These are phyloP conservation scores for Fragum whitleyi DNA, from an alignment of 2,888 invertebrate genomes.

Conservation along the genomic window DNA sequence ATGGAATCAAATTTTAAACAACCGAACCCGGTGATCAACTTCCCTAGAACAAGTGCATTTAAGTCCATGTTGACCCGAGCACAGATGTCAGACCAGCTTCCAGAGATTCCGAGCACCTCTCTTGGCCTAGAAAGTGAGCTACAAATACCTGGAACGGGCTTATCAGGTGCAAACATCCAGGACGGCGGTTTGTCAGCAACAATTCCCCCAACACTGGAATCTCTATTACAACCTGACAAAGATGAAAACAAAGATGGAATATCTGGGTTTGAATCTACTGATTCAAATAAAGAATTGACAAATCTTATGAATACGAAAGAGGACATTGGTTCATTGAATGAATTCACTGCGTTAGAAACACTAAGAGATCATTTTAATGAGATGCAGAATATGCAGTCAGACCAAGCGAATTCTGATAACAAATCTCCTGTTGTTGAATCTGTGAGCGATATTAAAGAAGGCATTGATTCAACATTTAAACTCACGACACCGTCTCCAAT, in stretches of 20 bases:
- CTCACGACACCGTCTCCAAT: slow-evolving; percentile 5
- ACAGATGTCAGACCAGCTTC: slow-evolving; percentile 42
- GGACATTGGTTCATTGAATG: not conserved
- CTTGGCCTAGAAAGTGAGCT: slow-evolving; percentile 49
- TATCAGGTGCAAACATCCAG: slow-evolving; percentile 48
- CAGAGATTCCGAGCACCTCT: slow-evolving; percentile 40
- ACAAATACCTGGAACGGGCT: slow-evolving; percentile 50
- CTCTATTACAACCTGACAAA: slow-evolving; percentile 26
- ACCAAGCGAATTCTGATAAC: not conserved
- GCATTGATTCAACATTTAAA: not conserved
- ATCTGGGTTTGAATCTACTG: not conserved
- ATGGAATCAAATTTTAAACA: slow-evolving; percentile 15
- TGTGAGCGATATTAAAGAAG: not conserved
- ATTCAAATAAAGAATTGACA: not conserved
- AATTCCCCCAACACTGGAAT: slow-evolving; percentile 26
- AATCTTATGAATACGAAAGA: not conserved
- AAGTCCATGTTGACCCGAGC: slow-evolving; percentile 38
- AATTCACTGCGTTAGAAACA: not conserved
- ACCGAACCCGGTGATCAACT: slow-evolving; percentile 1
- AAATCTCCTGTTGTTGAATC: not conserved
- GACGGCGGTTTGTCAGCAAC: slow-evolving; percentile 45
- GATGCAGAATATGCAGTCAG: slow-evolving; percentile 21
- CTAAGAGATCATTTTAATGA: slow-evolving; percentile 23
- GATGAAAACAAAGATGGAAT: slow-evolving; percentile 15
- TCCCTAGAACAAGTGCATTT: slow-evolving; percentile 45